Conservation (phyloP, 2,797 vertebrate genomes). For the Poeciliopsis turneri region DNA sequence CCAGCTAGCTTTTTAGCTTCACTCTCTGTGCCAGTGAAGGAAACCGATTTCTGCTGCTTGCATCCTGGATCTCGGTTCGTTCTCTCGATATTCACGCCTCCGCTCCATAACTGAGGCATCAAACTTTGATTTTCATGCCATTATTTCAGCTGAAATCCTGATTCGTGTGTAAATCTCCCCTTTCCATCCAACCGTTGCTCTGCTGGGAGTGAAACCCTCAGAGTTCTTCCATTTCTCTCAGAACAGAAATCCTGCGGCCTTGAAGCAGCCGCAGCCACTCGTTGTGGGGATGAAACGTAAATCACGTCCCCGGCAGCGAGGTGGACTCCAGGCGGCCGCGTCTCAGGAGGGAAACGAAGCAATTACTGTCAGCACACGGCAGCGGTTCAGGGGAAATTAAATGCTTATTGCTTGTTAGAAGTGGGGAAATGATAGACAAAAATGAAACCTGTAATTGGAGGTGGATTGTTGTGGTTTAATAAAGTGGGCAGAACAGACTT, state of each 20-base stretch:
- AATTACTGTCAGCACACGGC: slow-evolving; percentile 57
- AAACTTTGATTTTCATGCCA: neutral
- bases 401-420: slow-evolving; percentile 53
- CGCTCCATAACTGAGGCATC: neutral
- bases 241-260: slow-evolving; percentile 3
- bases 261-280: neutral
- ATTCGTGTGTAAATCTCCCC: neutral
- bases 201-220: neutral
- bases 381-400: slow-evolving; percentile 52
- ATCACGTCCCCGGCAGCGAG: slow-evolving; percentile 35
- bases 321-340: slow-evolving; percentile 54
- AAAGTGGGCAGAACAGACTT: slow-evolving; percentile 1
- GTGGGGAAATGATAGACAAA: slow-evolving; percentile 34
- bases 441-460: slow-evolving; percentile 24
- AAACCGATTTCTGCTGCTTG: no score
- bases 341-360: slow-evolving; percentile 54
- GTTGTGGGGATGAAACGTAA: slow-evolving; percentile 41
- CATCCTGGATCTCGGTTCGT: neutral
- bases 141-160: no score
- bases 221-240: slow-evolving; percentile 8
- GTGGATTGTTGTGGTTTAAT: slow-evolving; percentile 25
- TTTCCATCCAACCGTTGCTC: neutral
- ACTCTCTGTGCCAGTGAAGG: no score
- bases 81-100: neutral
- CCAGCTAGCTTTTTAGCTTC: neutral